Evolutionary conservation across 2,888 invertebrate species (phyloP).

Genomic region (Myopa testacea): DNA sequence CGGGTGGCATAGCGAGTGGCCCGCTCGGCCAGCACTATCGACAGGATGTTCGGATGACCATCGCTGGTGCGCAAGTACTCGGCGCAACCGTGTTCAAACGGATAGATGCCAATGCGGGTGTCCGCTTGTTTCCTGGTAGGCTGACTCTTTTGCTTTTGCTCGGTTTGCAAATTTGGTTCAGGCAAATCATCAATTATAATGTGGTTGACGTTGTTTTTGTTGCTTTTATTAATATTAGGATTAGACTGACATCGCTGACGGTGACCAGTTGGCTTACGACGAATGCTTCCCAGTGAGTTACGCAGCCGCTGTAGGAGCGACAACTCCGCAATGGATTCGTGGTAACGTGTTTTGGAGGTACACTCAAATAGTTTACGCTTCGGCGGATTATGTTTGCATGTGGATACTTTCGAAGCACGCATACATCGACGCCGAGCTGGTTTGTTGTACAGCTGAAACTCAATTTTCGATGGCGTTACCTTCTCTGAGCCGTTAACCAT

Average conservation of each 20-base stretch:
- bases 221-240: not conserved
- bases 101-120: conserved; percentile 73
- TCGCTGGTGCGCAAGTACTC: conserved; percentile 76
- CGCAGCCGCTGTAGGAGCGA: conserved; percentile 52
- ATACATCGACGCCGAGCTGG: conserved; percentile 43
- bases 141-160: conserved; percentile 48
- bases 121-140: conserved; percentile 35
- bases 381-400: conserved; percentile 37
- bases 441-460: conserved; percentile 60
- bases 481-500: conserved; percentile 34
- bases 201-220: conserved; percentile 41
- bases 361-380: conserved; percentile 43
- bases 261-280: conserved; percentile 43
- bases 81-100: conserved; percentile 77
- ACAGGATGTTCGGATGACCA: conserved; percentile 71
- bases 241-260: not conserved
- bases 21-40: conserved; percentile 72
- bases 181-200: conserved; percentile 55
- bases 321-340: conserved; percentile 30
- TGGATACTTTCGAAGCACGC: conserved; percentile 9
- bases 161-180: conserved; percentile 50
- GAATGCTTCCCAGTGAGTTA: conserved; percentile 56
- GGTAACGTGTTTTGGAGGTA: conserved; percentile 26
- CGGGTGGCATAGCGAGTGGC: conserved; percentile 73
- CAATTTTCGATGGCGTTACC: conserved; percentile 60